Evolutionary conservation across 2,797 vertebrate genomes (phyloP), one percentile per base, ranked within the genome.

Genomic region (Phaenicophaeus curvirostris): DNA sequence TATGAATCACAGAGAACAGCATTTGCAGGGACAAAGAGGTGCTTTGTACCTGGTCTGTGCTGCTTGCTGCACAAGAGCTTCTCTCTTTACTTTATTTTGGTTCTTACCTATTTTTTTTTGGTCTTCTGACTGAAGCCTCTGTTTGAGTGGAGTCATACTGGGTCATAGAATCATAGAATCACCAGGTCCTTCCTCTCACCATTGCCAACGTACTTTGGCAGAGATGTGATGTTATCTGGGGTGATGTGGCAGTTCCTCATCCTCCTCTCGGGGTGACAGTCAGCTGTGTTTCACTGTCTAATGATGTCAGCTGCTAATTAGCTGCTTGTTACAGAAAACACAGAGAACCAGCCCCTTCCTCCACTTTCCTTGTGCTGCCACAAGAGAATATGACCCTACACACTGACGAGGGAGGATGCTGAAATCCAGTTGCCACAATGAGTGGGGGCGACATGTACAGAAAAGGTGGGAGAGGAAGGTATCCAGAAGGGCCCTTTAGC

Each of bases 391-490:
- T 1, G 30, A 28, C 8, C 28, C 82, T 24, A 1, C 3, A 1
- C 15, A 1, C 0, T 1, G 21, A 33, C 16, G 11, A 37, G 42
- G 28, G 30, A 18, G 51, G 15, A 3, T 19, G 24, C n/a, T 46
- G 55, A 37, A 79, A 19, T 59, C 62, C 25, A 51, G 13, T 41
- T 59, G 69, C 54, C 7, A 6, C 51, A 23, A 1, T 2, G 42
- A 6, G 19, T 25, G 30, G 41, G 23, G 74, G 5, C 1, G 4
- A 11, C 0, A 1, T 2, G 4, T 18, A 15, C 8, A 54, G 66
- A 28, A 20, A 23, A 59, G 33, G 37, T 28, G 42, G 31, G 27
- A 69, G 51, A 25, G 46, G 18, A 53, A 65, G 19, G 11, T 55
- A 39, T 58, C 53, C 66, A 53, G 53, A 46, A 87, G 3, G 11